Percentiles rank a stretch among this genome's conserved stretches.
phyloP scores from a whole-genome alignment of 2,797 vertebrate species.

The Phalloptychus januarius region DNA sequence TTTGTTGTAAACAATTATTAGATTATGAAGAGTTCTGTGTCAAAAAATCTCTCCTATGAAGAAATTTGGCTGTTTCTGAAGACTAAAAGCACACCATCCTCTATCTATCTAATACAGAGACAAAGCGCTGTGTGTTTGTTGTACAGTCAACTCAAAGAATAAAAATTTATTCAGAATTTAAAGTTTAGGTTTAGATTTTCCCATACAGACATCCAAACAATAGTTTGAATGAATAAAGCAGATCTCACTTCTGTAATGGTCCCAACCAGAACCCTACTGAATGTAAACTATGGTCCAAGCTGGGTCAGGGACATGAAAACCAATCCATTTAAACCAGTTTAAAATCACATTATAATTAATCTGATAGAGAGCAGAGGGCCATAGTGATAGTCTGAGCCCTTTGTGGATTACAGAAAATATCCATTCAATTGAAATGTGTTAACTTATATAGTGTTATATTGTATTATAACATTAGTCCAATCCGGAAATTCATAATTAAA shows the following conservation, averaged over 20 bases:
- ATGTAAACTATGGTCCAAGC: neutral
- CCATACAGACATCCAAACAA: neutral
- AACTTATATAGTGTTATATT: neutral
- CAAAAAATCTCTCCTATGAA: too few relatives aligned
- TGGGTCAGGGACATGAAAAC: neutral
- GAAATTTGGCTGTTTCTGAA: too few relatives aligned
- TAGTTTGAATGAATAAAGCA: neutral
- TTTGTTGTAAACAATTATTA: too few relatives aligned
- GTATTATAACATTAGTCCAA: neutral
- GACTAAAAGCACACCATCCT: neutral
- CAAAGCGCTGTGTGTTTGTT: too few relatives aligned
- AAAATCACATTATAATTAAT: neutral
- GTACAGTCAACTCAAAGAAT: too few relatives aligned
- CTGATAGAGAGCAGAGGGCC: too few relatives aligned
- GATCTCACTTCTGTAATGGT: neutral
- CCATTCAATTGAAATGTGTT: neutral
- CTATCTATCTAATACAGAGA: neutral
- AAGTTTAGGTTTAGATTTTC: neutral
- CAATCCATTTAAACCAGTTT: neutral
- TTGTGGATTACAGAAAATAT: neutral
- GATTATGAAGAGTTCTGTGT: too few relatives aligned
- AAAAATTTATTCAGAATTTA: too few relatives aligned
- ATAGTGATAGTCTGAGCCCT: neutral
- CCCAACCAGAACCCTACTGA: neutral
- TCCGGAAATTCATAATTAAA: neutral